Evolutionary conservation across 2,888 invertebrate genomes (phyloP).

Genomic region (Hartigia nigra): DNA sequence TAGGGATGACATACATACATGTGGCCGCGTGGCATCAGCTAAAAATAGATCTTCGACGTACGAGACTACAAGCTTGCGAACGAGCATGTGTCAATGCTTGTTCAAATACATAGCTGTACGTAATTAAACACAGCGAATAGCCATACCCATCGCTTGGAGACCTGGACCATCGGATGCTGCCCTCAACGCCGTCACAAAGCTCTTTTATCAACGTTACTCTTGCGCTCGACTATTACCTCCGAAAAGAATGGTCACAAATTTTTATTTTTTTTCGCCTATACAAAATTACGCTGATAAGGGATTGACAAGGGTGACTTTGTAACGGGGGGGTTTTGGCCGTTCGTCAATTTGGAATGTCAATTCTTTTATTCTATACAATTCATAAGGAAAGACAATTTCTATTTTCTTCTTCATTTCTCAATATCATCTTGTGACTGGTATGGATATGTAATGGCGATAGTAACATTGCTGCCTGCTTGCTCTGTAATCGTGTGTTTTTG

Average conservation of each 20-base stretch:
- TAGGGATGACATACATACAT: constrained; percentile 9
- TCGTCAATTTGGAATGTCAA: not conserved
- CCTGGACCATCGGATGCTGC: not conserved
- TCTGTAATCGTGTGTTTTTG: not conserved
- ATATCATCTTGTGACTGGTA: not conserved
- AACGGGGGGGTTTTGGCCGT: not conserved
- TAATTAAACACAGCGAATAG: not conserved
- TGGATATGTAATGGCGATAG: not conserved
- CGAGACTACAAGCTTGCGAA: not conserved
- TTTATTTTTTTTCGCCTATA: not conserved
- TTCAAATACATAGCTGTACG: not conserved
- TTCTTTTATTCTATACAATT: too few species aligned
- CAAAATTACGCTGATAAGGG: not conserved
- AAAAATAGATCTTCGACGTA: constrained; percentile 31
- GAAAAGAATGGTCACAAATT: not conserved
- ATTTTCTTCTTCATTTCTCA: not conserved
- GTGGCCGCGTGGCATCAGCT: constrained; percentile 20
- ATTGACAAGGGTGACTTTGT: not conserved
- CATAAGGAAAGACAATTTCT: not conserved
- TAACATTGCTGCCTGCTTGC: not conserved
- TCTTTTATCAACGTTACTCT: not conserved
- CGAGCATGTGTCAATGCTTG: not conserved
- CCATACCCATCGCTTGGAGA: not conserved
- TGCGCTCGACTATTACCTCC: not conserved
- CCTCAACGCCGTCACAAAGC: not conserved